Base-by-base conservation (phyloP, 2,797 vertebrate species). In the Epinephelus coioides region DNA sequence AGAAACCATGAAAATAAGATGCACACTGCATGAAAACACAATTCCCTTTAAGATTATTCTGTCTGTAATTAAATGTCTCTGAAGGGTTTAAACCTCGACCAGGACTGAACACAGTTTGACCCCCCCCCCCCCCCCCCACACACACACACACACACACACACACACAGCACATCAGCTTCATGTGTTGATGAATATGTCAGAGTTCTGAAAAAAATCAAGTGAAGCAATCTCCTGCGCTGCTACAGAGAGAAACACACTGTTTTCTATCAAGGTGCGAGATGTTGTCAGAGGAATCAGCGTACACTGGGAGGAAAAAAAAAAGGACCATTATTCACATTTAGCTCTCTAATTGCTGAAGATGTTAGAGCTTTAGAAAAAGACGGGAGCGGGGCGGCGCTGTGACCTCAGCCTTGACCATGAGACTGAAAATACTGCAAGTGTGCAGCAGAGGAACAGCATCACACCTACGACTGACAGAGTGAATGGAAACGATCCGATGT, bases 191-290 rank as follows among this genome's bases (percentile, higher is more conserved):
- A 53, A 77, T 15, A 15, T 44, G 13, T 72, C 49, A 34, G 53
- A 21, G 30, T 11, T 66, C 50, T 65, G 6, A 71, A 54, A 67
- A 30, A 21, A 70, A 56, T 56, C 23, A 59, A 27, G 69, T 55
- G 57, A 55, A 60, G 59, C 6, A 1, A 44, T 25, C 18, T n/a
- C 46, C n/a, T 60, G 47, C 53, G 17, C 17, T 25, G 44, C 19
- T 21, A 63, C 34, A 64, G 18, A 40, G 27, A 74, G 4, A 50
- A 38, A 63, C 47, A 49, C 49, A 5, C 15, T 4, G 6, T 40
- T 40, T 44, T 5, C 34, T 53, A 12, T 62, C 9, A 12, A 27
- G 1, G 21, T 38, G 34, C 7, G 34, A 34, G 34, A 34, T 7
- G 8, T 7, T 34, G 34, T 34, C 34, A 34, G 34, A 34, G 34